These are phyloP conservation scores for Theocolax elegans DNA, from an alignment of 1,140 invertebrate species.

Conservation along the genomic window DNA sequence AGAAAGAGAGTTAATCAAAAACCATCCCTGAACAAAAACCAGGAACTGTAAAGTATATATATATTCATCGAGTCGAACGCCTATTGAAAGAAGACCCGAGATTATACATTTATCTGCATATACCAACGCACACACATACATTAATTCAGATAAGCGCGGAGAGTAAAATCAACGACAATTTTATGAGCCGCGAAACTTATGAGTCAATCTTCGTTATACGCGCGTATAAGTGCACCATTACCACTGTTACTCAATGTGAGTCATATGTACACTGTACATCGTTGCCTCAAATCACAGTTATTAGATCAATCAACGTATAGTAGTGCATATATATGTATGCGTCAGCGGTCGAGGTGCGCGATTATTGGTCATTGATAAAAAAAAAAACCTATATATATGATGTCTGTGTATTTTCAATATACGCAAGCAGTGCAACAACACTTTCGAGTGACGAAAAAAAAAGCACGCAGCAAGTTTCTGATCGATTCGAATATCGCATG, in stretches of 20 bases:
- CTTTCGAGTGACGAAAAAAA: too few species aligned
- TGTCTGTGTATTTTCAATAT: too few species aligned
- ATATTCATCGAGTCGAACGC: too few species aligned
- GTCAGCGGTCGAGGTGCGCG: neutral
- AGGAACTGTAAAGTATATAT: too few species aligned
- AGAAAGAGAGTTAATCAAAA: too few species aligned
- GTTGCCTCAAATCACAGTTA: conserved; percentile 12
- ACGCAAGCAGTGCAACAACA: too few species aligned
- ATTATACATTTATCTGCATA: neutral
- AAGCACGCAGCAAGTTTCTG: too few species aligned
- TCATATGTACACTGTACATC: too few species aligned
- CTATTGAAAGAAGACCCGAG: neutral
- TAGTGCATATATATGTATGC: neutral
- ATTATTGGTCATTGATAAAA: conserved; percentile 25
- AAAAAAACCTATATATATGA: too few species aligned
- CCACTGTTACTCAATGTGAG: neutral
- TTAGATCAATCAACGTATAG: conserved; percentile 10
- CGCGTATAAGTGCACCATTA: neutral
- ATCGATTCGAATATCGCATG: too few species aligned
- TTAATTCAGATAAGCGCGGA: neutral
- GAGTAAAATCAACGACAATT: neutral
- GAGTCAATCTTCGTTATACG: neutral
- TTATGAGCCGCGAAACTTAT: conserved; percentile 1
- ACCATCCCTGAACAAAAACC: too few species aligned
- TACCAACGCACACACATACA: neutral